Evolutionary conservation across 2,888 invertebrate genomes (phyloP).

Genomic region (Dysmachus trigonus): DNA sequence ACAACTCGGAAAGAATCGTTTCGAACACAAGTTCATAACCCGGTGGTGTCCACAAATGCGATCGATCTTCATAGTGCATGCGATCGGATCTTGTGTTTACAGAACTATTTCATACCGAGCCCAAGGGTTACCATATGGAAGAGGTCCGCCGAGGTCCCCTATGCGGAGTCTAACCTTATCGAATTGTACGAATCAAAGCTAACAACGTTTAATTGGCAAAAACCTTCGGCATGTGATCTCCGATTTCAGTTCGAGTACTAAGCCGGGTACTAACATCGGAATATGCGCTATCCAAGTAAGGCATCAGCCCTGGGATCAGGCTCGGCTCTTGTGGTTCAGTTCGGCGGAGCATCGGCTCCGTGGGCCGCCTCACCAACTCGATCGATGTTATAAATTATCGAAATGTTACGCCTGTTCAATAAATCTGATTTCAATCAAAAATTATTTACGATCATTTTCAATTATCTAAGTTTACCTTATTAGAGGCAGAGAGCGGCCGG

Average conservation of each 20-base stretch:
- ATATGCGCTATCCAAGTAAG: slow-evolving; percentile 40
- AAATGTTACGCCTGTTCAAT: slow-evolving; percentile 49
- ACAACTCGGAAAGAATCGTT: slow-evolving; percentile 13
- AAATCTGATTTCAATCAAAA: slow-evolving; percentile 50
- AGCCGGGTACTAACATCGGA: slow-evolving; percentile 29
- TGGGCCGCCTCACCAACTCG: slow-evolving; percentile 33
- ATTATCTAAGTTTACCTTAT: slow-evolving; percentile 48
- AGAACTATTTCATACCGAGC: slow-evolving; percentile 45
- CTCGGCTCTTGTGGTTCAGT: slow-evolving; percentile 21
- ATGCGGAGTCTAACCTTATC: slow-evolving; percentile 42
- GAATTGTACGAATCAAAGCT: slow-evolving; percentile 42
- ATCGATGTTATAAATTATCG: slow-evolving; percentile 46
- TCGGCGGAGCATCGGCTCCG: background rate
- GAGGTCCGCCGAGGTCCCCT: background rate
- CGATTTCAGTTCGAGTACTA: slow-evolving; percentile 35
- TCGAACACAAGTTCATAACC: slow-evolving; percentile 47
- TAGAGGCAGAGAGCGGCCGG: slow-evolving; percentile 14
- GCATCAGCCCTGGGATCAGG: slow-evolving; percentile 36
- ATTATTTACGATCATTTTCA: slow-evolving; percentile 50
- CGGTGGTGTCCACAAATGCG: slow-evolving; percentile 47
- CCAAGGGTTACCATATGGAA: slow-evolving; percentile 32
- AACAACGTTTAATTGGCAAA: slow-evolving; percentile 47
- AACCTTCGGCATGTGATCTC: slow-evolving; percentile 44
- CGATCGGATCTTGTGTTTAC: slow-evolving; percentile 43
- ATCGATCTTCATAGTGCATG: slow-evolving; percentile 45